Evolutionary conservation across 2,113 vertebrate species (phyloP), one percentile per base, ranked within the genome.

Genomic region (Callaeas wilsoni): DNA sequence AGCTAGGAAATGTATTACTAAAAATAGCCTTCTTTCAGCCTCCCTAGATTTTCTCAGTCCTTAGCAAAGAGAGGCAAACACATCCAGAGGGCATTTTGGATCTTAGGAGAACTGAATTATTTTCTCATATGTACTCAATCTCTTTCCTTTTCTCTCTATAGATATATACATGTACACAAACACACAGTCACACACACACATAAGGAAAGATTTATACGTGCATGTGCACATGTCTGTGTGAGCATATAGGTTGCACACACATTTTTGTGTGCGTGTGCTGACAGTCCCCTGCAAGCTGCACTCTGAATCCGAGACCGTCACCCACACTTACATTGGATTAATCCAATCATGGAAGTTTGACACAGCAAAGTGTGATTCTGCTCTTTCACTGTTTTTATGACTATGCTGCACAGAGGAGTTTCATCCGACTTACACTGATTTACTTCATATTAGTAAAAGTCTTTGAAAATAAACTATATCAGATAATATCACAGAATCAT

Each of bases 1-100:
- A 86, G 80, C 26, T 79, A 87, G 68, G 73, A 93, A 93, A 95
- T 94, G 16, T 78, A 76, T 62, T 89, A 71, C 93, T 94, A 96
- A 97, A 96, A 96, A 90, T 82, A 92, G 32, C 16, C 27, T 27
- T 82, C 94, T 84, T 92, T 92, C 60, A 39, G 41, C 57, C 80
- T 92, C 68, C n/a, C 32, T 87, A 35, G 76, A 33, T 89, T 93
- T 96, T 27, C 50, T 88, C 75, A 84, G 56, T 84, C 37, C 39
- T 71, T 78, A 47, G 56, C 32, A 92, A 90, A 87, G 80, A 64
- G 49, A 63, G 32, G 35, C 2, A 1, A 87, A 49, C 52, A 64
- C 39, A 90, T 90, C 52, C 76, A 92, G 52, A 84, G 73, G 60
- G 56, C 69, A 84, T 82, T 95, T 89, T 44, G 64, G 60, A 74